A percentile compares a stretch with the other conserved stretches of the same genome.
phyloP scores from a whole-genome alignment of 1,140 invertebrate genomes.

The Bombus waltoni region DNA sequence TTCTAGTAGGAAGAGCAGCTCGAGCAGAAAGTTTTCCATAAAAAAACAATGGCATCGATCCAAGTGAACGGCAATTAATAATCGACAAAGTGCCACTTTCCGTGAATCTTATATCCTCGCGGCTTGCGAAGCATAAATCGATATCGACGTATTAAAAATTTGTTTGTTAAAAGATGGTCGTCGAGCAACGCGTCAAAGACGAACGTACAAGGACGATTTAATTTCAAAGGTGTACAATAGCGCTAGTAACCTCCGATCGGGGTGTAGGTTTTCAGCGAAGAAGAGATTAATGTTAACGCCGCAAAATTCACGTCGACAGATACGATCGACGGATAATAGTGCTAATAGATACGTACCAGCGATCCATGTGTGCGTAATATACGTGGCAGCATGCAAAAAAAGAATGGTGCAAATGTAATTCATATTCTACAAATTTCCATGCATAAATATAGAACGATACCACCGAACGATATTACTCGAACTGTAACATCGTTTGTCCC shows the following conservation, averaged over 20 bases:
- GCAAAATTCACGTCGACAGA: no score
- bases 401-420: slow-evolving; percentile 39
- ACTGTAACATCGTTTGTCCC: no score
- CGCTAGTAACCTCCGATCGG: no score
- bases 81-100: neutral
- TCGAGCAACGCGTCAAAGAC: no score
- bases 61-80: neutral
- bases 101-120: neutral
- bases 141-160: neutral
- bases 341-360: slow-evolving; percentile 56
- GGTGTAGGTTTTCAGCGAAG: neutral
- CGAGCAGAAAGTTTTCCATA: slow-evolving; percentile 15
- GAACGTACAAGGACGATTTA: neutral
- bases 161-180: no score
- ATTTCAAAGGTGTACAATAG: neutral
- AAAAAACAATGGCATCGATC: neutral
- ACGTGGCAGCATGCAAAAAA: slow-evolving; percentile 36
- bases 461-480: neutral
- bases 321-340: slow-evolving; percentile 20
- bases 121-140: neutral
- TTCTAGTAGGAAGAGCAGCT: neutral
- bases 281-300: neutral
- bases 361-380: slow-evolving; percentile 42
- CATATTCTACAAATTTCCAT: neutral
- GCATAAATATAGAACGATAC: neutral